Percentiles rank a stretch among this genome's conserved stretches.
phyloP scores from a whole-genome alignment of 2,888 invertebrate species.

The Eupithecia abbreviata region DNA sequence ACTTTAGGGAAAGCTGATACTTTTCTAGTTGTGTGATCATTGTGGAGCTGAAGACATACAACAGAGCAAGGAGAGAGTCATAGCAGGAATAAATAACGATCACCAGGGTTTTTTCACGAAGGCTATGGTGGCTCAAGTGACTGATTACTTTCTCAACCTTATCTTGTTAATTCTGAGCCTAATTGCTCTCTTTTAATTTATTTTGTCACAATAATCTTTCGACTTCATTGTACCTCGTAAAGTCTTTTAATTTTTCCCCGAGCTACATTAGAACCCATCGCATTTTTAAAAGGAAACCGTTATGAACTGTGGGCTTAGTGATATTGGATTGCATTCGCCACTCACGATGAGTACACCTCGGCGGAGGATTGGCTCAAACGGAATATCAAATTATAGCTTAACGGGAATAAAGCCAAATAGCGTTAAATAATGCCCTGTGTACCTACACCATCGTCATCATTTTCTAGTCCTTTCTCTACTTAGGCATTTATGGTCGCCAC shows the following conservation, averaged over 20 bases:
- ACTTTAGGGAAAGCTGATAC: background rate
- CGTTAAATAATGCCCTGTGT: background rate
- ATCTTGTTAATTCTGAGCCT: background rate
- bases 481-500: background rate
- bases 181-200: background rate
- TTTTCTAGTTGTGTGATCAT: background rate
- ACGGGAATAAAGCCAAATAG: background rate
- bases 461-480: background rate
- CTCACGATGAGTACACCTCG: constrained; percentile 5
- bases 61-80: background rate
- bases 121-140: background rate
- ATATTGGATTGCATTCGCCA: constrained; percentile 27
- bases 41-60: background rate
- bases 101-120: background rate
- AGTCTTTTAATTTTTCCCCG: constrained; percentile 2
- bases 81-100: background rate
- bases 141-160: background rate
- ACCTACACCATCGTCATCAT: background rate
- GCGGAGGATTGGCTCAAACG: constrained; percentile 7
- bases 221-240: background rate
- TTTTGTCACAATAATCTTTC: background rate
- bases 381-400: constrained; percentile 11
- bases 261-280: constrained; percentile 26
- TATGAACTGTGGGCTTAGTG: constrained; percentile 28
- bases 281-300: constrained; percentile 25